Evolutionary conservation across 2,888 invertebrate genomes (phyloP).

Genomic region (Xylophagus ater): DNA sequence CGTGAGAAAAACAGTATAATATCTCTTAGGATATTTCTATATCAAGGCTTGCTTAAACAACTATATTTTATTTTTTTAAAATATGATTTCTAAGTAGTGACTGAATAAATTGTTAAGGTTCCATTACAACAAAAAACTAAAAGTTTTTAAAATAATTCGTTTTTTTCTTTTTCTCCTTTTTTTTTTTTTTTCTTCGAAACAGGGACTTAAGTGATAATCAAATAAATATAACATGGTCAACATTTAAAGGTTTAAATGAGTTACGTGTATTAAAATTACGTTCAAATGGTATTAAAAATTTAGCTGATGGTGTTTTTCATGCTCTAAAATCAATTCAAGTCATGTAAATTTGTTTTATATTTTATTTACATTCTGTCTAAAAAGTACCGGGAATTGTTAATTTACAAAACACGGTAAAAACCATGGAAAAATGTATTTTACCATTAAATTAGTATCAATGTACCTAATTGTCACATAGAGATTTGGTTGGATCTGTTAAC

Average conservation of each 20-base stretch:
- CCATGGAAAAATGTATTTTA: too few relatives aligned
- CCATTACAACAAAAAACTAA: too few relatives aligned
- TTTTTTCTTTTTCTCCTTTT: constrained; percentile 8
- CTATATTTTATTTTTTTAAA: too few relatives aligned
- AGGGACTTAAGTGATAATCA: constrained; percentile 30
- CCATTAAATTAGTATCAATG: too few relatives aligned
- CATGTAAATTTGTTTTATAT: constrained; percentile 39
- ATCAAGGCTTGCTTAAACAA: too few relatives aligned
- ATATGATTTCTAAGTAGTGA: too few relatives aligned
- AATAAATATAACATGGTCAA: constrained; percentile 61
- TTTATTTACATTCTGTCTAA: constrained; percentile 4
- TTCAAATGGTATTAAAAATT: constrained; percentile 63
- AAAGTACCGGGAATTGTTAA: too few relatives aligned
- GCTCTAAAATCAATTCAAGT: constrained; percentile 63
- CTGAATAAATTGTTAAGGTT: too few relatives aligned
- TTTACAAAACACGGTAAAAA: too few relatives aligned
- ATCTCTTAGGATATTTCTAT: background rate
- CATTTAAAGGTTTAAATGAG: constrained; percentile 65
- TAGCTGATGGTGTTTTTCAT: constrained; percentile 85
- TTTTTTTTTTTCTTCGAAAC: background rate
- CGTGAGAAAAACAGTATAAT: too few relatives aligned
- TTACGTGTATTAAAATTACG: constrained; percentile 66
- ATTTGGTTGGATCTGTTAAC: too few relatives aligned
- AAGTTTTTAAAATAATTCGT: constrained; percentile 2
- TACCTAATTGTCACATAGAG: too few relatives aligned